Conservation (phyloP, 2,797 vertebrate genomes). For the Peromyscus attwateri region DNA sequence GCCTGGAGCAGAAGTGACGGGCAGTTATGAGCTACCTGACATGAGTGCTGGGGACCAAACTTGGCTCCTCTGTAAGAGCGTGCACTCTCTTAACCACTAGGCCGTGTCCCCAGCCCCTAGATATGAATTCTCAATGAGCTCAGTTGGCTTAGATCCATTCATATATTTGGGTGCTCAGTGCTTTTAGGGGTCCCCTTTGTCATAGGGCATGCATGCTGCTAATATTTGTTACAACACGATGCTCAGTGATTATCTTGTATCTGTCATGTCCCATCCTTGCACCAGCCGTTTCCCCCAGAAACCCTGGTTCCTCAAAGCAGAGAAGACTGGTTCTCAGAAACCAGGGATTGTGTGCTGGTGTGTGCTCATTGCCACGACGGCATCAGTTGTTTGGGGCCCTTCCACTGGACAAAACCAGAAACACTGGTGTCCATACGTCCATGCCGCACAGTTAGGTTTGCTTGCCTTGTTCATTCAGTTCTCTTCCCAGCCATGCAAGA, state of each 20-base stretch:
- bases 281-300: conserved; percentile 12
- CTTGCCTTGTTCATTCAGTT: neutral
- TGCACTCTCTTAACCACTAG: neutral
- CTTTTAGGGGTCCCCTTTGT: neutral
- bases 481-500: neutral
- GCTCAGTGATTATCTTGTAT: neutral
- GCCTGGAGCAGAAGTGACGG: neutral
- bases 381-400: neutral
- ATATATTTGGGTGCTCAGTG: neutral
- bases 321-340: conserved; percentile 20
- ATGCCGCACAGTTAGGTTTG: neutral
- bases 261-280: neutral
- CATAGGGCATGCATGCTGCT: neutral
- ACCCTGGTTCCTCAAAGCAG: conserved; percentile 8
- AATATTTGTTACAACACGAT: neutral
- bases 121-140: neutral
- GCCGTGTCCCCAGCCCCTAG: too few species aligned
- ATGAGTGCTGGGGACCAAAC: neutral
- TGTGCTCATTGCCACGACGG: neutral
- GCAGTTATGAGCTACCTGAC: neutral
- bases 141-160: neutral
- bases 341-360: neutral
- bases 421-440: neutral
- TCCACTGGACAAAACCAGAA: neutral
- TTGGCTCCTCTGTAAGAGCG: neutral